Percentiles rank a stretch among this genome's conserved stretches.
phyloP scores from a whole-genome alignment of 2,113 vertebrate species.

The Tachysurus vachellii region DNA sequence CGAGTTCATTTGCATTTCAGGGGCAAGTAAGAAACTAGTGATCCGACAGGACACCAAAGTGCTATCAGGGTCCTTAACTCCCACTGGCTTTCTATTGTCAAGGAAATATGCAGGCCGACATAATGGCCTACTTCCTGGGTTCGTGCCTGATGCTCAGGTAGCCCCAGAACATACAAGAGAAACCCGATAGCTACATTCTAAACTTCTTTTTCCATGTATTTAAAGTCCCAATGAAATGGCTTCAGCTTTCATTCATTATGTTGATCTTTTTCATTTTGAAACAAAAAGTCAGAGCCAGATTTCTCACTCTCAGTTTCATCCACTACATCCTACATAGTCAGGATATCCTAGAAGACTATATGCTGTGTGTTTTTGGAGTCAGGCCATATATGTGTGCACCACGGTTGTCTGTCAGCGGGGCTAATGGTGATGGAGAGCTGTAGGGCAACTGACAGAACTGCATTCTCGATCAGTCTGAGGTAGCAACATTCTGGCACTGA shows the following conservation, averaged over 20 bases:
- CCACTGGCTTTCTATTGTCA: slow-evolving; percentile 45
- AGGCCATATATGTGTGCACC: background rate
- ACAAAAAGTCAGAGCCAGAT: background rate
- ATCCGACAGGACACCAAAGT: slow-evolving; percentile 43
- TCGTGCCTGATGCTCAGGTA: background rate
- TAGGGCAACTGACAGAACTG: background rate
- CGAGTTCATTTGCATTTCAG: slow-evolving; percentile 54
- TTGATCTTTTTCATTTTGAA: background rate
- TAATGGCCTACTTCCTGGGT: slow-evolving; percentile 43
- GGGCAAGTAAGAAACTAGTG: slow-evolving; percentile 36
- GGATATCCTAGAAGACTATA: background rate
- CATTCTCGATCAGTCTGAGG: background rate
- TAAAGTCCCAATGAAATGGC: no score
- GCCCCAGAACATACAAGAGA: slow-evolving; percentile 33
- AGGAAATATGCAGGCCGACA: slow-evolving; percentile 41
- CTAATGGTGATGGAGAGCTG: background rate
- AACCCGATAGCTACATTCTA: background rate
- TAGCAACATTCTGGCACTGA: background rate
- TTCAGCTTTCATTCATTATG: background rate
- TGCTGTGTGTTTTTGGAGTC: background rate
- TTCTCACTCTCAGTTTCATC: background rate
- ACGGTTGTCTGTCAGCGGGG: background rate
- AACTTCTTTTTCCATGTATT: background rate
- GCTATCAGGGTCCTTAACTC: slow-evolving; percentile 38
- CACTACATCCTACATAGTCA: background rate